Percentiles rank a stretch among this genome's conserved stretches.
Conservation (phyloP, 2,888 invertebrate species). For the Drosophila tanythrix region DNA sequence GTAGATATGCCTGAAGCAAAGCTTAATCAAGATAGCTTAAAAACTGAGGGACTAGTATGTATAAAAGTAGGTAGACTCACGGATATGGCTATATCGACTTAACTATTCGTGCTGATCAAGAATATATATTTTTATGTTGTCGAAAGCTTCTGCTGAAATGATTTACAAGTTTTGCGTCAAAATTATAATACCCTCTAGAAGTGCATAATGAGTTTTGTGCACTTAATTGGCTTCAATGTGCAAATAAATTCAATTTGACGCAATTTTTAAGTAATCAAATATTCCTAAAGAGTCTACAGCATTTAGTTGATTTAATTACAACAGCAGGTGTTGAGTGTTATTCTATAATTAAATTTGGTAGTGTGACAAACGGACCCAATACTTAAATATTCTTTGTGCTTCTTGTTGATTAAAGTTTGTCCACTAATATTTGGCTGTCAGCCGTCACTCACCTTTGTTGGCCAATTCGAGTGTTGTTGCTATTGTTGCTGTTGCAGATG, state of each 20-base stretch:
- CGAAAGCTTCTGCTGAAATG: background rate
- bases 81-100: background rate
- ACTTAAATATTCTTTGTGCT: slow-evolving; percentile 5
- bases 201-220: background rate
- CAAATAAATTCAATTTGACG: background rate
- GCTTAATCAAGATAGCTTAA: background rate
- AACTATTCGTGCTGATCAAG: background rate
- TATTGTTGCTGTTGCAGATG: slow-evolving; percentile 32
- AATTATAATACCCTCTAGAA: background rate
- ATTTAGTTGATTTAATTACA: background rate
- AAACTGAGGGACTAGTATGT: background rate
- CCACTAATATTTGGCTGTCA: slow-evolving; percentile 7
- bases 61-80: background rate
- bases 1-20: no score
- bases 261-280: background rate
- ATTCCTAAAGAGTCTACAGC: background rate
- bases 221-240: background rate
- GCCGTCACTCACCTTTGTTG: slow-evolving; percentile 63
- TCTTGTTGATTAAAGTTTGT: slow-evolving; percentile 12
- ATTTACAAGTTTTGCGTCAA: background rate
- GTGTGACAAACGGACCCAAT: slow-evolving; percentile 1
- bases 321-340: no score
- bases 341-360: background rate
- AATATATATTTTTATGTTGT: background rate
- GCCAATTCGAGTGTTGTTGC: slow-evolving; percentile 53